Conservation (phyloP, 2,113 vertebrate species). For the Candoia aspera region DNA sequence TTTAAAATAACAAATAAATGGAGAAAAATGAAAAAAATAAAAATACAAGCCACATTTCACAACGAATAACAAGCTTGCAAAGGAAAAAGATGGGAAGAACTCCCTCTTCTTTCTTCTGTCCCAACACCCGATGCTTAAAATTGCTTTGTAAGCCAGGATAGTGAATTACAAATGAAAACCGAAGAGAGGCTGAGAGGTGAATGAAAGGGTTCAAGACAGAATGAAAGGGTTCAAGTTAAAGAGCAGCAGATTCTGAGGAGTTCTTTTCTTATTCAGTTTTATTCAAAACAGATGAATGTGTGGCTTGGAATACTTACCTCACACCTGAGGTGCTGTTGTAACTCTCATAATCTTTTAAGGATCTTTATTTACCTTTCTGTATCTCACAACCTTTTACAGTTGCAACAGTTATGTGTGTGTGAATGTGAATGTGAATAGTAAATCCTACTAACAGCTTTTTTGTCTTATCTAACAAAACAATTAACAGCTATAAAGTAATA, state of each 20-base stretch:
- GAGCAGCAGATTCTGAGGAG: background rate
- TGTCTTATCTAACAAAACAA: background rate
- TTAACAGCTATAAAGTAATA: background rate
- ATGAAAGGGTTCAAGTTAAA: background rate
- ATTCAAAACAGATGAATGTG: background rate
- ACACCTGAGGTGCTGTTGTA: background rate
- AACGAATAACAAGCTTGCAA: background rate
- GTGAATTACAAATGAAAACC: background rate
- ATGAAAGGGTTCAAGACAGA: background rate
- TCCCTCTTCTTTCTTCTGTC: background rate
- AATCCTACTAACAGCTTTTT: background rate
- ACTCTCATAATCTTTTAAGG: background rate
- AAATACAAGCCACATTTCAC: background rate
- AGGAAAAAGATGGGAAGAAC: background rate
- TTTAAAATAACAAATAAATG: background rate
- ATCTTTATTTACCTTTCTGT: background rate
- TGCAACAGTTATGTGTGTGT: background rate
- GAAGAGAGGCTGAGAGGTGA: background rate
- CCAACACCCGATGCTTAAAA: background rate
- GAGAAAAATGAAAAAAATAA: background rate
- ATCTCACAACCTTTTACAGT: background rate
- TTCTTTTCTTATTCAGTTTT: background rate
- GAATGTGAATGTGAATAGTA: background rate
- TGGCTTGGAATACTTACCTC: background rate
- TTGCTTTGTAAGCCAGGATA: background rate